These are phyloP conservation scores for Akabosia matsudoensis DNA, from an alignment of 1,140 invertebrate species.

Conservation along the genomic window DNA sequence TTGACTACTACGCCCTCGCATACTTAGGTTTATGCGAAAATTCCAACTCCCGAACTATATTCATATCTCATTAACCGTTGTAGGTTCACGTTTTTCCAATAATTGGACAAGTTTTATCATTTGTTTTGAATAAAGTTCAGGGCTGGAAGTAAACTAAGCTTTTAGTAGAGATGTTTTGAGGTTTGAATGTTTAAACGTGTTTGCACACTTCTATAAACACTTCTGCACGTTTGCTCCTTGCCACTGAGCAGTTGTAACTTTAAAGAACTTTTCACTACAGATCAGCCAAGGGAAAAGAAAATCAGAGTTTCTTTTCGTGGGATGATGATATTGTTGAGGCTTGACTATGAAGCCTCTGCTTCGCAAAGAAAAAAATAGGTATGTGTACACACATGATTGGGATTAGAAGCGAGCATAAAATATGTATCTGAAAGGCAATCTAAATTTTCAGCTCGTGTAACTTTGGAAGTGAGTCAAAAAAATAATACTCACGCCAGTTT, in stretches of 20 bases:
- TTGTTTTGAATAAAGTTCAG: slow-evolving; percentile 17
- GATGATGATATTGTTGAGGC: too few species aligned
- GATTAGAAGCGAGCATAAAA: background rate
- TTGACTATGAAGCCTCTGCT: too few species aligned
- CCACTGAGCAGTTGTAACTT: background rate
- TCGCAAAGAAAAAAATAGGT: too few species aligned
- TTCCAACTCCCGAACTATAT: too few species aligned
- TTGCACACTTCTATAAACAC: slow-evolving; percentile 8
- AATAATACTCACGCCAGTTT: background rate
- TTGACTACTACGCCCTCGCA: too few species aligned
- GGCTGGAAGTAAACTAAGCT: slow-evolving; percentile 9
- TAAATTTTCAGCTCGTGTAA: background rate
- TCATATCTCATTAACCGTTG: too few species aligned
- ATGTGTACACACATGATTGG: background rate
- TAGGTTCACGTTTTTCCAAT: too few species aligned
- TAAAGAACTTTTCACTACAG: background rate
- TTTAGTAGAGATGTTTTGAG: slow-evolving; percentile 15
- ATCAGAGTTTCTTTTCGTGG: background rate
- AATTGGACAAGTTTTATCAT: background rate
- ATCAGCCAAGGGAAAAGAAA: background rate
- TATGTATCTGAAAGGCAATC: background rate
- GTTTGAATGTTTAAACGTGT: slow-evolving; percentile 15
- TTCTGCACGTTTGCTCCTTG: background rate
- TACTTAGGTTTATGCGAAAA: too few species aligned
- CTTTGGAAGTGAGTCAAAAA: slow-evolving; percentile 4